phyloP scores from a whole-genome alignment of 2,888 invertebrate species.

The Gymnosoma rotundatum region DNA sequence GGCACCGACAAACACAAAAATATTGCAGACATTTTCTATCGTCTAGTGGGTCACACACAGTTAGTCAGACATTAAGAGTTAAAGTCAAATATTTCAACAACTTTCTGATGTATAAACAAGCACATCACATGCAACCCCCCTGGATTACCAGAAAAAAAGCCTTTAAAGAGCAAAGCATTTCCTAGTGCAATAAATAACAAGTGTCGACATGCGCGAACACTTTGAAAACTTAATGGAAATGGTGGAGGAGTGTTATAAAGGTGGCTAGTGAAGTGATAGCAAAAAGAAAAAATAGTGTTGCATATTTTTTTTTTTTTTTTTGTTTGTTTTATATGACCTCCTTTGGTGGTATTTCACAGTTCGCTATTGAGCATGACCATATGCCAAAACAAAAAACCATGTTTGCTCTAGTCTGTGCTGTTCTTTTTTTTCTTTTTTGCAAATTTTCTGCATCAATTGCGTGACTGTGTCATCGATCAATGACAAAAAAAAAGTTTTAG shows the following conservation, averaged over 20 bases:
- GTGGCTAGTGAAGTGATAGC: not conserved
- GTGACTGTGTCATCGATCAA: conserved; percentile 63
- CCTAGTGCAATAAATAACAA: conserved; percentile 56
- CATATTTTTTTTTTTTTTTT: not conserved
- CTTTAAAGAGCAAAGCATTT: conserved; percentile 4
- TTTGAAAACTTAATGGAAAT: conserved; percentile 21
- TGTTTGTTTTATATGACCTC: not conserved
- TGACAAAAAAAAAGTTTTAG: conserved; percentile 40
- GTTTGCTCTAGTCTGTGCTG: conserved; percentile 5
- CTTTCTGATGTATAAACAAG: too few relatives aligned
- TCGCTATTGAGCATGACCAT: conserved; percentile 28
- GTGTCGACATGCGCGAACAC: conserved; percentile 67
- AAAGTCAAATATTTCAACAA: not conserved
- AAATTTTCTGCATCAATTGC: conserved; percentile 63
- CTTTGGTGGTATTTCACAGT: not conserved
- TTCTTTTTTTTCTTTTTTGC: not conserved
- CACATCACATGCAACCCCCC: conserved; percentile 4
- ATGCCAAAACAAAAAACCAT: conserved; percentile 22
- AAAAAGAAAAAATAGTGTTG: not conserved
- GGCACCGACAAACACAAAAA: conserved; percentile 14
- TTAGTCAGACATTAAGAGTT: not conserved
- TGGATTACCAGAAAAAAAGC: not conserved
- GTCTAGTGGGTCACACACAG: not conserved
- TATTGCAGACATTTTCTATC: conserved; percentile 22
- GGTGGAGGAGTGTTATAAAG: not conserved